Conservation (phyloP, 2,797 vertebrate species). For the Hephaestus fuliginosus region DNA sequence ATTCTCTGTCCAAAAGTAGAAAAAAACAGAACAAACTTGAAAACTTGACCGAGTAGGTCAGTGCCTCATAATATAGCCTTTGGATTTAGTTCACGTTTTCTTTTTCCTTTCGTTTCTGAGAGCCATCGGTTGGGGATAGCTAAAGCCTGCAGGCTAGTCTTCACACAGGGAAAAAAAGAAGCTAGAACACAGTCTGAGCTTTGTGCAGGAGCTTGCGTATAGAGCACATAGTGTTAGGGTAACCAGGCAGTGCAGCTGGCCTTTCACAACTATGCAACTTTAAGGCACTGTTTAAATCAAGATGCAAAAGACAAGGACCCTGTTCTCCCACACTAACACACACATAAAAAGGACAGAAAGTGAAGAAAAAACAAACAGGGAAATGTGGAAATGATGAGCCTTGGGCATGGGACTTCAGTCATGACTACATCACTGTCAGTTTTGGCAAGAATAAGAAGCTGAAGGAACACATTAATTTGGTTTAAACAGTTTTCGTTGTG, state of each 20-base stretch:
- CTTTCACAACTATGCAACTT: constrained; percentile 83
- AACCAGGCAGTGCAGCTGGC: constrained; percentile 87
- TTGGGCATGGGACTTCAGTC: not conserved
- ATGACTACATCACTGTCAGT: not conserved
- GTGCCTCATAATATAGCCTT: constrained; percentile 48
- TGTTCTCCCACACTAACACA: constrained; percentile 69
- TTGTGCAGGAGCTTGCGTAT: constrained; percentile 81
- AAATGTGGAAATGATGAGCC: constrained; percentile 45
- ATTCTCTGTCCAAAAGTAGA: not conserved
- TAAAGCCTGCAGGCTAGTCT: constrained; percentile 59
- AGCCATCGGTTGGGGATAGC: constrained; percentile 56
- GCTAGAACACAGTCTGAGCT: constrained; percentile 75
- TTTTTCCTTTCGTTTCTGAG: constrained; percentile 54
- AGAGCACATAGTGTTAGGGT: constrained; percentile 85
- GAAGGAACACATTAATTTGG: not conserved
- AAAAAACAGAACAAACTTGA: constrained; percentile 3
- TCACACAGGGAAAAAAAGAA: constrained; percentile 68
- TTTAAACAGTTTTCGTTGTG: not conserved
- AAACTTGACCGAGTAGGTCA: constrained; percentile 31
- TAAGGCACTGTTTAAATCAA: constrained; percentile 83
- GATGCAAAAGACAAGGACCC: constrained; percentile 74
- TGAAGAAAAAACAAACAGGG: constrained; percentile 18
- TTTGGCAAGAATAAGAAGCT: not conserved
- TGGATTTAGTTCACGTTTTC: constrained; percentile 67
- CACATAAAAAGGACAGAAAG: constrained; percentile 37